phyloP scores from a whole-genome alignment of 2,113 vertebrate species.

The Brachypodius melanocephalos region DNA sequence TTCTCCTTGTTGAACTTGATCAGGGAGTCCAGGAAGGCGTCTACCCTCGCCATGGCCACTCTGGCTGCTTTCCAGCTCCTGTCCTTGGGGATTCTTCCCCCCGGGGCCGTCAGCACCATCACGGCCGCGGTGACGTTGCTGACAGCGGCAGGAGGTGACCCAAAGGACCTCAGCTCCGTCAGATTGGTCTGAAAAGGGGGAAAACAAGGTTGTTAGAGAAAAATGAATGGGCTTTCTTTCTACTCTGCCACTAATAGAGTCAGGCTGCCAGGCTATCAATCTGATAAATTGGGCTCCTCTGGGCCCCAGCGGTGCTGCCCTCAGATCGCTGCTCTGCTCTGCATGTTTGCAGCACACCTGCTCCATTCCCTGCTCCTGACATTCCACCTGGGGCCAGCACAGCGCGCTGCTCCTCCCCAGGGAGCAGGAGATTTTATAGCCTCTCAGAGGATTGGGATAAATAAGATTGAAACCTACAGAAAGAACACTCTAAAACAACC shows the following conservation, averaged over 20 bases:
- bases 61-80: slow-evolving; percentile 94
- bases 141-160: slow-evolving; percentile 85
- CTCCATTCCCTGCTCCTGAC: background rate
- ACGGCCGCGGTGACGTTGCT: slow-evolving; percentile 91
- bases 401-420: background rate
- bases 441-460: background rate
- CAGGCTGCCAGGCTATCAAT: background rate
- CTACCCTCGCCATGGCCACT: slow-evolving; percentile 87
- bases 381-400: background rate
- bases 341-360: background rate
- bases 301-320: background rate
- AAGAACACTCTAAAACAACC: background rate
- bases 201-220: slow-evolving; percentile 37
- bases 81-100: slow-evolving; percentile 88
- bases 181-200: slow-evolving; percentile 84
- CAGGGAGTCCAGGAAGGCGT: slow-evolving; percentile 88
- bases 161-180: slow-evolving; percentile 92
- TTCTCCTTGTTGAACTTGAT: slow-evolving; percentile 91
- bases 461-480: background rate
- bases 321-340: background rate
- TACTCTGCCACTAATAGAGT: slow-evolving; percentile 1
- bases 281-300: slow-evolving; percentile 20
- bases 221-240: slow-evolving; percentile 38
- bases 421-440: background rate
- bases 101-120: slow-evolving; percentile 86